Percentiles rank a stretch among this genome's conserved stretches.
These are phyloP conservation scores for Merluccius polli DNA, from an alignment of 2,797 vertebrate genomes.

Conservation along the genomic window DNA sequence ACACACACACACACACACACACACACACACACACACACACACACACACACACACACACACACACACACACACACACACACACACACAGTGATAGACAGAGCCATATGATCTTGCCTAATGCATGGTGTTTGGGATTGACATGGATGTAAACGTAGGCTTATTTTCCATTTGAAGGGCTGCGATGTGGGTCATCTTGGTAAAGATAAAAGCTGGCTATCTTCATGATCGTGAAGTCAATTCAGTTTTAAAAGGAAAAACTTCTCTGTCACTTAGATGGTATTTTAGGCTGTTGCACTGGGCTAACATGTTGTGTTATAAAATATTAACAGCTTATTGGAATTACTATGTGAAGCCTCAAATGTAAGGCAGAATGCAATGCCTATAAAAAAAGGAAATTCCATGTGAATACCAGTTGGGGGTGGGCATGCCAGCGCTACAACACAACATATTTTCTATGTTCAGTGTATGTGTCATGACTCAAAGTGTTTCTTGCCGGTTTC, in stretches of 20 bases:
- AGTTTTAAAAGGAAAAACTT: background rate
- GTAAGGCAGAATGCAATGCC: background rate
- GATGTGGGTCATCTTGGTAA: background rate
- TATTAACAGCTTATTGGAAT: background rate
- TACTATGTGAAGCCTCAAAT: background rate
- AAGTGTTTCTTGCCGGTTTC: background rate
- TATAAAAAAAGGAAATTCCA: background rate
- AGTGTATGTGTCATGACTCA: background rate
- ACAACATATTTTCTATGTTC: background rate
- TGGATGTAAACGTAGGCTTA: background rate
- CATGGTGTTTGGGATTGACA: background rate
- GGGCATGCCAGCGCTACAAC: background rate
- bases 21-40: no score
- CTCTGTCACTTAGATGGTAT: constrained; percentile 15
- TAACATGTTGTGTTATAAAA: background rate
- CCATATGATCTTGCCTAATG: constrained; percentile 25
- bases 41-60: no score
- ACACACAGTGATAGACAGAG: constrained; percentile 18
- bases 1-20: constrained; percentile 1
- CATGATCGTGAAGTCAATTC: background rate
- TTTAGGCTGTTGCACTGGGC: background rate
- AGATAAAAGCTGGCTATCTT: background rate
- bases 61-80: no score
- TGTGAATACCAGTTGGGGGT: background rate
- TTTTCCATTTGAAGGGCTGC: background rate